Conservation (phyloP, 2,113 vertebrate species). For the Chunga burmeisteri region DNA sequence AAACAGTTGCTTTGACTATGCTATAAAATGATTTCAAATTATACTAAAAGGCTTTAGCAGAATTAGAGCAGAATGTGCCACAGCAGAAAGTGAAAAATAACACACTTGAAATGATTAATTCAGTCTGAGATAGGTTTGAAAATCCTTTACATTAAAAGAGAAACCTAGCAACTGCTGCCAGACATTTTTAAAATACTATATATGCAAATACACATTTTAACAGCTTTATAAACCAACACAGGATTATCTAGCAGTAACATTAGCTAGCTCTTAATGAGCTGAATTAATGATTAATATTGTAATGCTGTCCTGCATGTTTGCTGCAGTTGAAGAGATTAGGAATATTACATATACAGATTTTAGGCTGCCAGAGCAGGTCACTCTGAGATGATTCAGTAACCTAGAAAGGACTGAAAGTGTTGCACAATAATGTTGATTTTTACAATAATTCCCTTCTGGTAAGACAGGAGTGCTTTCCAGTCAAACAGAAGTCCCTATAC, state of each 20-base stretch:
- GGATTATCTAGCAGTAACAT: not conserved
- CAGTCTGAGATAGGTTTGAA: not conserved
- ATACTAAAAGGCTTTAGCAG: conserved; percentile 24
- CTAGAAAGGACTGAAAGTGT: not conserved
- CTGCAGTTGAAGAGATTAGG: not conserved
- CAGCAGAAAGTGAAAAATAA: conserved; percentile 29
- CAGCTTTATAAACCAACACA: not conserved
- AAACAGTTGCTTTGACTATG: not conserved
- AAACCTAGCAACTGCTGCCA: not conserved
- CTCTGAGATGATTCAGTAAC: not conserved
- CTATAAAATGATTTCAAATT: not conserved
- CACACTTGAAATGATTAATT: conserved; percentile 18
- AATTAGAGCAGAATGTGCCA: conserved; percentile 17
- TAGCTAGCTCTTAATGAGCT: not conserved
- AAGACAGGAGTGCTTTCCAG: not conserved
- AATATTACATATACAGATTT: not conserved
- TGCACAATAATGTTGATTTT: not conserved
- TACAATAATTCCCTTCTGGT: not conserved
- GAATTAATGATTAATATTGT: not conserved
- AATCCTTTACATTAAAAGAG: not conserved
- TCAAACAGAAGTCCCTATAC: not conserved
- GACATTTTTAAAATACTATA: not conserved
- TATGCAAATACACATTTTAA: not conserved
- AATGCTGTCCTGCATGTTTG: not conserved
- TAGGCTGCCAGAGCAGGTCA: not conserved